These are phyloP conservation scores for Platycercus adscitus DNA, from an alignment of 2,113 vertebrate genomes.

Conservation along the genomic window DNA sequence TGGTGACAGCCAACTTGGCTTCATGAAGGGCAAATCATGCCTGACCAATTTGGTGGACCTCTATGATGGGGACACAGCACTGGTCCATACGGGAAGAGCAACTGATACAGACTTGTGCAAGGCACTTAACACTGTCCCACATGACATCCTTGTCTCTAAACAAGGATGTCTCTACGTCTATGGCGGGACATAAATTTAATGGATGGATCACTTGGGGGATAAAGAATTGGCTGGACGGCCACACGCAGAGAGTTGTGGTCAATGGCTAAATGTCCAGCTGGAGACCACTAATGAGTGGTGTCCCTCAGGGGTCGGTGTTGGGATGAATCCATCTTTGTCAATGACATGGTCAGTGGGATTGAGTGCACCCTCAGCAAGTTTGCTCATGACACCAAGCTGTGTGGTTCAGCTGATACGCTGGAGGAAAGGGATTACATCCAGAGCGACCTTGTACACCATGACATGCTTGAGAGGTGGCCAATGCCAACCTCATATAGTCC, in stretches of 20 bases:
- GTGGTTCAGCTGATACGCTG: not conserved
- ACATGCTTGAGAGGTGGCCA: too few relatives aligned
- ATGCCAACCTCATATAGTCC: not conserved
- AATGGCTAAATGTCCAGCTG: not conserved
- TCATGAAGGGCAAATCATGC: not conserved
- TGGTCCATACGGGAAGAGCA: not conserved
- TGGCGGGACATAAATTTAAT: not conserved
- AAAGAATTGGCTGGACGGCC: not conserved
- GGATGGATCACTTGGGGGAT: not conserved
- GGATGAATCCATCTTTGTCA: not conserved
- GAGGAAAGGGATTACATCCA: not conserved
- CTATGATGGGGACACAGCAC: not conserved
- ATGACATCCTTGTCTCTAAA: not conserved
- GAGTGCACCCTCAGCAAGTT: not conserved
- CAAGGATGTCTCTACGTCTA: not conserved
- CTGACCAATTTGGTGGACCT: not conserved
- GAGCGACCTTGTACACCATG: not conserved
- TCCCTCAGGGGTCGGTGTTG: not conserved
- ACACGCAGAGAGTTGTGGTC: not conserved
- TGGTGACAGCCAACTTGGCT: not conserved
- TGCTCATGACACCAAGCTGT: not conserved
- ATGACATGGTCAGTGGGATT: not conserved
- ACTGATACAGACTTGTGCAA: not conserved
- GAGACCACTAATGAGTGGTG: not conserved
- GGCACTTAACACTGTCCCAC: not conserved